Evolutionary conservation across 2,888 invertebrate genomes (phyloP).

Genomic region (Patella ulyssiponensis): DNA sequence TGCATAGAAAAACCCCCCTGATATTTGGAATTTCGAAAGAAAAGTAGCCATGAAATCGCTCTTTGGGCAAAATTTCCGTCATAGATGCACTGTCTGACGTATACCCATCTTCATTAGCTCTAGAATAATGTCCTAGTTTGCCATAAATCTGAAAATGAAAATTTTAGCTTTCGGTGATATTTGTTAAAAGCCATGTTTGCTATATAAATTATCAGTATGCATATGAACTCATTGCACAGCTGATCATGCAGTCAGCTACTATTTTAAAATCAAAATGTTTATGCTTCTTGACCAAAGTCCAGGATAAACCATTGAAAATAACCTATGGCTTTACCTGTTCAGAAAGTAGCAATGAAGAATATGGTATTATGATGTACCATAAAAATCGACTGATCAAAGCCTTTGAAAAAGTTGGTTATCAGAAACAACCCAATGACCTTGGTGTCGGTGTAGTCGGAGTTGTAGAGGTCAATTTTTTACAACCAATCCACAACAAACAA

Average conservation of each 20-base stretch:
- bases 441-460: slow-evolving; percentile 70
- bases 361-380: slow-evolving; percentile 70
- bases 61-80: too few relatives aligned
- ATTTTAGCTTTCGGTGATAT: background rate
- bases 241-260: too few relatives aligned
- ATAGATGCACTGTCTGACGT: too few relatives aligned
- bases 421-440: slow-evolving; percentile 63
- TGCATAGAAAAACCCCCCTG: too few relatives aligned
- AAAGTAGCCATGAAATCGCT: too few relatives aligned
- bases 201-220: too few relatives aligned
- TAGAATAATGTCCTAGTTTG: background rate
- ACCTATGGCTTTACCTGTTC: slow-evolving; percentile 65
- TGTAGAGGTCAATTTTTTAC: slow-evolving; percentile 64
- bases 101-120: too few relatives aligned
- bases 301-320: slow-evolving; percentile 59
- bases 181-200: too few relatives aligned
- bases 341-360: slow-evolving; percentile 50
- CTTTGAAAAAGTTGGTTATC: slow-evolving; percentile 69
- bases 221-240: too few relatives aligned
- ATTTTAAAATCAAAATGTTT: background rate
- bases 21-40: too few relatives aligned
- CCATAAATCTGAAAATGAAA: background rate
- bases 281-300: slow-evolving; percentile 13
- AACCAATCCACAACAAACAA: slow-evolving; percentile 69
- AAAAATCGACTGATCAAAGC: slow-evolving; percentile 69